Evolutionary conservation across 1,140 invertebrate species (phyloP).

Genomic region (Atopsyche davidsoni): DNA sequence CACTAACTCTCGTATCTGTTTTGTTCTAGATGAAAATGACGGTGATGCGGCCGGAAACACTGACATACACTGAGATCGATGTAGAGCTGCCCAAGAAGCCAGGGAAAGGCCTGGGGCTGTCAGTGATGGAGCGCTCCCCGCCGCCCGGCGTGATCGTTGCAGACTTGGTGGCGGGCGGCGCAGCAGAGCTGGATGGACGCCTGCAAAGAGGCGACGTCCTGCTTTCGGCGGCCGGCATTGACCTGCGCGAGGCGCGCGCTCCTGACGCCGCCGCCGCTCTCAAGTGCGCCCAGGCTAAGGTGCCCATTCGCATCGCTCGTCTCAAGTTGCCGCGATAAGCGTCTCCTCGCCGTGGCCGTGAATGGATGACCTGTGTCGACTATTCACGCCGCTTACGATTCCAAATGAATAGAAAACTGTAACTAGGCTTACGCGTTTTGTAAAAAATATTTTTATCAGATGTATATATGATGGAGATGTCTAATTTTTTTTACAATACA

Average conservation of each 20-base stretch:
- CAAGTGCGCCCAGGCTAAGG: constrained; percentile 73
- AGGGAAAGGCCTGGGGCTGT: constrained; percentile 88
- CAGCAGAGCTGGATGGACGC: constrained; percentile 85
- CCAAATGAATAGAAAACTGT: background rate
- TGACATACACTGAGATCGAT: constrained; percentile 77
- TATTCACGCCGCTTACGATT: too few species aligned
- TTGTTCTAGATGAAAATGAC: constrained; percentile 73
- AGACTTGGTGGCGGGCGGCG: constrained; percentile 89
- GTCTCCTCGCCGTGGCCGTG: too few species aligned
- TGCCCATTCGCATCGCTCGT: constrained; percentile 72
- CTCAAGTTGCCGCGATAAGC: constrained; percentile 55
- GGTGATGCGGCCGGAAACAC: constrained; percentile 81
- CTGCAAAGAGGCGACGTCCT: constrained; percentile 92
- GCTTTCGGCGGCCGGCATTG: constrained; percentile 81
- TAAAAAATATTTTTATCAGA: too few species aligned
- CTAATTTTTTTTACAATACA: too few species aligned
- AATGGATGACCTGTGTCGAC: too few species aligned
- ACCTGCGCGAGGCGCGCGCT: constrained; percentile 73
- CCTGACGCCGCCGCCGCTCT: constrained; percentile 84
- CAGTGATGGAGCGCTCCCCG: constrained; percentile 79
- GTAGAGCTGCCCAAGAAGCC: constrained; percentile 89
- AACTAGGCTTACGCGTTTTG: background rate
- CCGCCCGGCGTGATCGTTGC: constrained; percentile 90
- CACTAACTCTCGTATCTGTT: too few species aligned
- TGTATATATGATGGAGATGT: too few species aligned